Percentiles rank a stretch among this genome's conserved stretches.
phyloP scores from a whole-genome alignment of 1,140 invertebrate genomes.

The Chrysopa pallens region DNA sequence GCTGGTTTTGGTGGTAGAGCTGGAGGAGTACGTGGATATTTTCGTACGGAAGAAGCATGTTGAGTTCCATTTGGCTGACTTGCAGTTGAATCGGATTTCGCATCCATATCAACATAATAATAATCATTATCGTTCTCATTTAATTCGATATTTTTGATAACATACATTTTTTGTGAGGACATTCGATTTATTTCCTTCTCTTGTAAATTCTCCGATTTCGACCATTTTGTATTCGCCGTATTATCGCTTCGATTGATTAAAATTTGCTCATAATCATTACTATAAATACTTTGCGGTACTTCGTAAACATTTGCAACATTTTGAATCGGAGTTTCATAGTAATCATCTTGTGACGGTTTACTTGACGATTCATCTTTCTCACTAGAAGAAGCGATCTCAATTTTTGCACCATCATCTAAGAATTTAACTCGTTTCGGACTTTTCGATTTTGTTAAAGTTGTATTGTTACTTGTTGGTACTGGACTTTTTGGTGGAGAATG shows the following conservation, averaged over 20 bases:
- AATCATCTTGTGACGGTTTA: constrained; percentile 8
- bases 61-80: constrained; percentile 16
- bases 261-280: constrained; percentile 41
- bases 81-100: constrained; percentile 9
- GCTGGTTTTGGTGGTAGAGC: constrained; percentile 49
- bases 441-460: constrained; percentile 7
- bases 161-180: constrained; percentile 22
- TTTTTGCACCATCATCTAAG: constrained; percentile 13
- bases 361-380: background rate
- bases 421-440: constrained; percentile 18
- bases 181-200: constrained; percentile 10
- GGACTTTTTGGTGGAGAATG: constrained; percentile 22
- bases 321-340: constrained; percentile 23
- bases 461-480: constrained; percentile 15
- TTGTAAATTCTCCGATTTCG: constrained; percentile 5
- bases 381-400: background rate
- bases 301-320: constrained; percentile 27
- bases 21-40: constrained; percentile 40
- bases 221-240: background rate
- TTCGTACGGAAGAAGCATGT: constrained; percentile 24
- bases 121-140: constrained; percentile 19
- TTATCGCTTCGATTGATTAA: constrained; percentile 28
- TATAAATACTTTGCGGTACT: constrained; percentile 37
- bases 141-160: constrained; percentile 36
- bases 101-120: constrained; percentile 27